Conservation (phyloP, 1,140 invertebrate genomes). For the Yoshiicerus persimilis region DNA sequence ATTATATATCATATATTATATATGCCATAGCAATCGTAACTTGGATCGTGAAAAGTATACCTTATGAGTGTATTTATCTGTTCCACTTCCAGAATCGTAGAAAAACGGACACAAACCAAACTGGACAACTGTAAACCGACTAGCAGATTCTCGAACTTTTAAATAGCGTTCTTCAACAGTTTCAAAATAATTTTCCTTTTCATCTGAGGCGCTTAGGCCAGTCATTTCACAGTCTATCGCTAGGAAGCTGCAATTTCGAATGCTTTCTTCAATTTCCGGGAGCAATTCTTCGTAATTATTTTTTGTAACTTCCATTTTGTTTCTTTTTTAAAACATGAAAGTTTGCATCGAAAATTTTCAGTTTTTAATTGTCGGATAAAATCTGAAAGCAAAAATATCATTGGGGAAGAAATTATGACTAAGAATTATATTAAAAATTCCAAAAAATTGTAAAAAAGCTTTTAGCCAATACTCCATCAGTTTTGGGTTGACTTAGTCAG, state of each 20-base stretch:
- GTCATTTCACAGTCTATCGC: slow-evolving; percentile 54
- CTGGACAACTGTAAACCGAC: slow-evolving; percentile 57
- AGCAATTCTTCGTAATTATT: slow-evolving; percentile 52
- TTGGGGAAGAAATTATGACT: no score
- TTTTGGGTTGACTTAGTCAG: no score
- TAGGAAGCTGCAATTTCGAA: slow-evolving; percentile 53
- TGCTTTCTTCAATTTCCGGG: slow-evolving; percentile 50
- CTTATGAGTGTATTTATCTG: slow-evolving; percentile 50
- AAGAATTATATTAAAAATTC: no score
- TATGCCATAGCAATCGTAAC: no score
- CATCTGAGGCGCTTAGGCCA: slow-evolving; percentile 41
- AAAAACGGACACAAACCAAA: slow-evolving; percentile 58
- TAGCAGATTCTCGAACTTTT: slow-evolving; percentile 53
- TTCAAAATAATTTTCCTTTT: slow-evolving; percentile 55
- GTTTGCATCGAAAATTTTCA: background rate
- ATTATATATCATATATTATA: no score
- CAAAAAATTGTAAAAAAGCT: no score
- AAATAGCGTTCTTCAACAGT: slow-evolving; percentile 56
- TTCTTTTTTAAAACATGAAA: background rate
- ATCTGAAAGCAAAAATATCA: no score
- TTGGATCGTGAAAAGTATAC: background rate
- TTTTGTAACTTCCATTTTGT: background rate
- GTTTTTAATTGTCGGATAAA: background rate
- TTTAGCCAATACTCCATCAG: no score
- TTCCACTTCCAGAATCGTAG: slow-evolving; percentile 51